phyloP scores from a whole-genome alignment of 2,797 vertebrate genomes.

The Coregonus ussuriensis region DNA sequence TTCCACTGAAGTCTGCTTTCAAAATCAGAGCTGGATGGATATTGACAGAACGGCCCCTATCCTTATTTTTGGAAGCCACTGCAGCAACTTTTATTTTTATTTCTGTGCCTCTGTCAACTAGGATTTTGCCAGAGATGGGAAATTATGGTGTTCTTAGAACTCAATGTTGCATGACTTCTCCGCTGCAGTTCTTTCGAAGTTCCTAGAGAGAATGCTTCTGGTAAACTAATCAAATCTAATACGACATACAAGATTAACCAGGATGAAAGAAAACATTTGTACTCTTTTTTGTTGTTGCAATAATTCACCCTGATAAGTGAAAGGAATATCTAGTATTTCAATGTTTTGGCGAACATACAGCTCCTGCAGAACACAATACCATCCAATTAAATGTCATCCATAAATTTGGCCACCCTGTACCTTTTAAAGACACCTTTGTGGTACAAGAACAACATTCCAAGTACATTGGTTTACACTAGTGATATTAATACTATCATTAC shows the following conservation, averaged over 20 bases:
- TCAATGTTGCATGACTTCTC: slow-evolving; percentile 20
- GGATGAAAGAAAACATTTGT: slow-evolving; percentile 16
- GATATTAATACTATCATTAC: slow-evolving; percentile 81
- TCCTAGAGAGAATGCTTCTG: neutral
- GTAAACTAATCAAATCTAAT: too few relatives aligned
- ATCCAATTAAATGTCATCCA: slow-evolving; percentile 69
- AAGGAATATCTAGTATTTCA: slow-evolving; percentile 42
- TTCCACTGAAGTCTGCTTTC: slow-evolving; percentile 67
- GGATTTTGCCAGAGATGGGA: neutral
- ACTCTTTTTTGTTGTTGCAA: slow-evolving; percentile 10
- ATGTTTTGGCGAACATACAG: slow-evolving; percentile 51
- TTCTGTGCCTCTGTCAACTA: slow-evolving; percentile 31
- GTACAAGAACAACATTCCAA: slow-evolving; percentile 75
- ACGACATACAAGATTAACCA: neutral
- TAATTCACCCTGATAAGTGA: slow-evolving; percentile 30
- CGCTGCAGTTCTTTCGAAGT: slow-evolving; percentile 39
- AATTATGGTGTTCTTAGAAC: slow-evolving; percentile 7
- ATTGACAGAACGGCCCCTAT: slow-evolving; percentile 34
- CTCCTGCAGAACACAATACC: slow-evolving; percentile 62
- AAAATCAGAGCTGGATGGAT: slow-evolving; percentile 52
- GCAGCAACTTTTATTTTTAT: slow-evolving; percentile 9
- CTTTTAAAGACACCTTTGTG: slow-evolving; percentile 69
- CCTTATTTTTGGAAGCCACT: slow-evolving; percentile 35
- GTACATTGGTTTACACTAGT: slow-evolving; percentile 74
- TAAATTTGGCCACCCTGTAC: slow-evolving; percentile 65